Conservation (phyloP, 2,888 invertebrate genomes). For the Acheta domesticus region DNA sequence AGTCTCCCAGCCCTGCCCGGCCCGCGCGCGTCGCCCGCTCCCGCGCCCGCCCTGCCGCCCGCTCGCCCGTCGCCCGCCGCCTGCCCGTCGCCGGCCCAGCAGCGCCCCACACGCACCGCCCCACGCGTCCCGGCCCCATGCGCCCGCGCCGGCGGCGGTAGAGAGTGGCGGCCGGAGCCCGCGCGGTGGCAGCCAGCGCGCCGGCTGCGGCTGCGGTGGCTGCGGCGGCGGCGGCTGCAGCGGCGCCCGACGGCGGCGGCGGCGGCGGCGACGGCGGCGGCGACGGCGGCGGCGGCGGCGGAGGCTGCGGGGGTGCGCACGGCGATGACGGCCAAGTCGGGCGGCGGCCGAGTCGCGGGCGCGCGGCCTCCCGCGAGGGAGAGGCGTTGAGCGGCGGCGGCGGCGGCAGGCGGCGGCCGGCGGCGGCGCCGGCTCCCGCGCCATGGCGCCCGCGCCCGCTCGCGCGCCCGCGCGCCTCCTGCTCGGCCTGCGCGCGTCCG, state of each 20-base stretch:
- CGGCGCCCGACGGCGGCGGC: not conserved
- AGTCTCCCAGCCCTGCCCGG: not conserved
- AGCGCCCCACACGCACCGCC: not conserved
- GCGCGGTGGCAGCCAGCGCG: not conserved
- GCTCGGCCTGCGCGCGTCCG: not conserved
- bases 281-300: not conserved
- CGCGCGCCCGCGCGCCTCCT: not conserved
- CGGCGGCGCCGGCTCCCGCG: not conserved
- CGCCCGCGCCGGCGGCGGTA: conserved; percentile 43
- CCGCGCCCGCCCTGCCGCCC: conserved; percentile 21
- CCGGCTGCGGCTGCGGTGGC: not conserved
- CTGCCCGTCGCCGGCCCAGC: not conserved
- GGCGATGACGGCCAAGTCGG: conserved; percentile 1
- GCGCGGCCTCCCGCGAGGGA: not conserved
- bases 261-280: not conserved
- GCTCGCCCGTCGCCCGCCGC: conserved; percentile 9
- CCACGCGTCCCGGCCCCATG: conserved; percentile 42
- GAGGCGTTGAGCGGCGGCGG: conserved; percentile 1
- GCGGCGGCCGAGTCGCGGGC: not conserved
- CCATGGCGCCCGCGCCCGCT: not conserved
- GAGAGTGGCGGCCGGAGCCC: conserved; percentile 10
- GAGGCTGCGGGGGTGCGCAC: not conserved
- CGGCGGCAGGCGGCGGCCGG: not conserved
- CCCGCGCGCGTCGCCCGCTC: conserved; percentile 19
- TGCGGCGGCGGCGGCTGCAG: not conserved